A percentile compares a stretch with the other conserved stretches of the same genome.
These are phyloP conservation scores for Cosmorhoe ocellata DNA, from an alignment of 2,888 invertebrate species.

Conservation along the genomic window DNA sequence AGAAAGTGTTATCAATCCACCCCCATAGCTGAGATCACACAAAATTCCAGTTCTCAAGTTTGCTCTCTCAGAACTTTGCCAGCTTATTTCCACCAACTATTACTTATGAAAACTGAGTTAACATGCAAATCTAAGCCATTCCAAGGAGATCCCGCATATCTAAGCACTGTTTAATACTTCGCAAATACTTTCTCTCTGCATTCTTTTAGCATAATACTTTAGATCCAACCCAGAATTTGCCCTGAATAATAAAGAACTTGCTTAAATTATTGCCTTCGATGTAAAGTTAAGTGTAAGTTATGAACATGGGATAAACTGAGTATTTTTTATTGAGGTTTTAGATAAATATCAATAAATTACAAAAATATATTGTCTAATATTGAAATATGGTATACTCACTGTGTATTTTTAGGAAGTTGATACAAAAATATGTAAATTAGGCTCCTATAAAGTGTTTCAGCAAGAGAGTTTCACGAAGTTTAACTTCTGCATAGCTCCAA, in stretches of 20 bases:
- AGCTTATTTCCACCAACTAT: constrained; percentile 67
- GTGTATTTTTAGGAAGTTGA: background rate
- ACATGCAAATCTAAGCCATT: constrained; percentile 75
- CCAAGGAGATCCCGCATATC: constrained; percentile 52
- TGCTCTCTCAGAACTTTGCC: constrained; percentile 58
- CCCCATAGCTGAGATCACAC: constrained; percentile 15
- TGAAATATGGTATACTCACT: too few species aligned
- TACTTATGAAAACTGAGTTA: constrained; percentile 75
- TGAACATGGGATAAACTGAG: constrained; percentile 28
- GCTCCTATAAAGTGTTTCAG: background rate
- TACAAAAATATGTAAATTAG: constrained; percentile 6
- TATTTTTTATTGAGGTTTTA: constrained; percentile 11
- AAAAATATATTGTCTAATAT: constrained; percentile 3
- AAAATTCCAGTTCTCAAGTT: constrained; percentile 62
- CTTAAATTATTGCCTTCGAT: constrained; percentile 26
- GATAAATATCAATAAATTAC: constrained; percentile 4
- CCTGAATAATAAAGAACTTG: constrained; percentile 37
- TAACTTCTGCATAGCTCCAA: constrained; percentile 10
- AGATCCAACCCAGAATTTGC: constrained; percentile 42
- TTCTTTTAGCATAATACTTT: constrained; percentile 41
- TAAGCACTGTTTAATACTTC: constrained; percentile 56
- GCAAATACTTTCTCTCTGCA: constrained; percentile 43
- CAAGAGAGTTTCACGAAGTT: constrained; percentile 4
- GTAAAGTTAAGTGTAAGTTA: constrained; percentile 30
- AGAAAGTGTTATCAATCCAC: constrained; percentile 21